Conservation (phyloP, 2,888 invertebrate genomes). For the Drosophila picticornis region DNA sequence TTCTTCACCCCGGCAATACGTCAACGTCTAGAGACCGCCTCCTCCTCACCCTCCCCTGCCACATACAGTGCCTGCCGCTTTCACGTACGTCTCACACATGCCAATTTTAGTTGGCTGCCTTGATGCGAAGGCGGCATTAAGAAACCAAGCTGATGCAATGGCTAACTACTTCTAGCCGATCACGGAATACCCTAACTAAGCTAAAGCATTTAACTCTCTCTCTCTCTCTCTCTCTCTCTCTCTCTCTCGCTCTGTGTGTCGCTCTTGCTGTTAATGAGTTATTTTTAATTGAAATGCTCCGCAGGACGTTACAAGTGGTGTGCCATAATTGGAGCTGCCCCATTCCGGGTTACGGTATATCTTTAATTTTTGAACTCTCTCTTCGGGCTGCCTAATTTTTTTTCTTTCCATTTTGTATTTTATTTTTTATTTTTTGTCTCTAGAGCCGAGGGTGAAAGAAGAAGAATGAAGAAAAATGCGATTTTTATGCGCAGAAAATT, state of each 20-base stretch:
- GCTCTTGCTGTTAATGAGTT: background rate
- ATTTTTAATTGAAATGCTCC: background rate
- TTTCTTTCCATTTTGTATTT: background rate
- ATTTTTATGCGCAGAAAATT: constrained; percentile 73
- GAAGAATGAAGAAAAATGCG: constrained; percentile 57
- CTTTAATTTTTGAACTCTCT: constrained; percentile 50
- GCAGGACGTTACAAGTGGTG: constrained; percentile 5
- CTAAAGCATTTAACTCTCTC: background rate
- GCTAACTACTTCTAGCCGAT: background rate
- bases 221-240: background rate
- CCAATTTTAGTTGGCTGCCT: constrained; percentile 25
- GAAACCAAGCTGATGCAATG: background rate
- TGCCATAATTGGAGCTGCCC: background rate
- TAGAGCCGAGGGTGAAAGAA: background rate
- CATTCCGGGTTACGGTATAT: constrained; percentile 17
- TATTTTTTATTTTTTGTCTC: constrained; percentile 10
- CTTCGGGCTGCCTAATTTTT: background rate
- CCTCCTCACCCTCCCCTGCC: background rate
- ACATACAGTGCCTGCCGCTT: background rate
- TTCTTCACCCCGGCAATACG: constrained; percentile 19
- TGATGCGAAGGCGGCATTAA: background rate
- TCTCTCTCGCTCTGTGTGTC: too few relatives aligned
- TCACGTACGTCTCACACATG: constrained; percentile 27
- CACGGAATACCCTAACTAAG: constrained; percentile 7
- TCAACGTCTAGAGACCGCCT: background rate